Conservation (phyloP, 30 jellyfish, hydroid and myxozoan genomes). For the Mastigias papua region DNA sequence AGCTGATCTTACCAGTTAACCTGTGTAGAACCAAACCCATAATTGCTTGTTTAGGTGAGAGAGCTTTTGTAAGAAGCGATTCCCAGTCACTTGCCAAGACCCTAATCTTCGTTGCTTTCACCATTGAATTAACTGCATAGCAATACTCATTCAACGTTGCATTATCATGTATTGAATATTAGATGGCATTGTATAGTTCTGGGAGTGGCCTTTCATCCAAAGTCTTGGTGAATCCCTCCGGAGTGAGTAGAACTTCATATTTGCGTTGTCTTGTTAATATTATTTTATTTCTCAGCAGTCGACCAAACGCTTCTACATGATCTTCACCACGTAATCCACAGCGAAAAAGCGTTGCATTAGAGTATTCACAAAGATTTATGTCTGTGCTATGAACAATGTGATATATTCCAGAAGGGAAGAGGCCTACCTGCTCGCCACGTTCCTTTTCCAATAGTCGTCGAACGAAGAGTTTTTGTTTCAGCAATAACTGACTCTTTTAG, state of each 20-base stretch:
- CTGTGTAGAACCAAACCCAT: constrained; percentile 49
- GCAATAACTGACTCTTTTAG: constrained; percentile 3
- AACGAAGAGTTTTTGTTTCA: background rate
- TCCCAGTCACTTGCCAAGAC: constrained; percentile 67
- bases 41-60: constrained; percentile 46
- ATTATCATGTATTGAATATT: background rate
- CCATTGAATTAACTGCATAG: background rate
- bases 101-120: constrained; percentile 55
- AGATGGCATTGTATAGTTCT: constrained; percentile 26
- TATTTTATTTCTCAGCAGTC: constrained; percentile 19
- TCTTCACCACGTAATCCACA: constrained; percentile 38
- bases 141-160: constrained; percentile 24
- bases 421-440: constrained; percentile 13
- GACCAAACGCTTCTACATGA: constrained; percentile 7
- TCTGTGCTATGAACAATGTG: constrained; percentile 38
- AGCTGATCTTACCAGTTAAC: no score
- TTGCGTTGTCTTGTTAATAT: background rate
- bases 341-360: constrained; percentile 23
- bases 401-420: constrained; percentile 17
- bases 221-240: constrained; percentile 2
- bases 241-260: constrained; percentile 16
- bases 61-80: constrained; percentile 18
- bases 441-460: constrained; percentile 15
- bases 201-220: constrained; percentile 39
- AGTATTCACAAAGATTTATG: constrained; percentile 28